Evolutionary conservation across 2,113 vertebrate genomes (phyloP).

Genomic region (Oryzias javanicus): DNA sequence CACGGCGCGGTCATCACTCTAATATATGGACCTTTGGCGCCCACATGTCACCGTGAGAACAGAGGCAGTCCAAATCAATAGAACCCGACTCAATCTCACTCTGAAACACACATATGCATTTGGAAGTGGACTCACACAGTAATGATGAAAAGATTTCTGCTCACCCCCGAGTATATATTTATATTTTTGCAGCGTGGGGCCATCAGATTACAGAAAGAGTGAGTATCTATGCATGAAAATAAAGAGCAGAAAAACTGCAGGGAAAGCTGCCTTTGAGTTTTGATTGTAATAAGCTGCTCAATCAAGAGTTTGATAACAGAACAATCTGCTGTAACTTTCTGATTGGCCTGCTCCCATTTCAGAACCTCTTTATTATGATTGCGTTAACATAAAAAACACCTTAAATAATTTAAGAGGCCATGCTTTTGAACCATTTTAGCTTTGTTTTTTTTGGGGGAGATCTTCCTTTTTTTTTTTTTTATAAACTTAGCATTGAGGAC

Average conservation of each 20-base stretch:
- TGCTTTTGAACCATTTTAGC: too few relatives aligned
- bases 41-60: constrained; percentile 27
- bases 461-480: not conserved
- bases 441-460: not conserved
- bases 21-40: constrained; percentile 52
- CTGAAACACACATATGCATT: constrained; percentile 4
- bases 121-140: constrained; percentile 11
- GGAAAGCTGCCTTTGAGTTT: constrained; percentile 7
- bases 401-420: constrained; percentile 1
- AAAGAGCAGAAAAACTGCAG: constrained; percentile 35
- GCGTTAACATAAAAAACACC: not conserved
- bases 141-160: constrained; percentile 23
- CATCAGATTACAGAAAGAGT: constrained; percentile 37
- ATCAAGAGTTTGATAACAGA: too few relatives aligned
- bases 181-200: constrained; percentile 14
- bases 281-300: too few relatives aligned
- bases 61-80: constrained; percentile 25
- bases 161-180: constrained; percentile 12
- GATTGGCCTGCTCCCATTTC: not conserved
- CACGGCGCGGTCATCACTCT: constrained; percentile 50
- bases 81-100: constrained; percentile 14
- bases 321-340: not conserved
- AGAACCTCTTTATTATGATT: constrained; percentile 6
- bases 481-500: not conserved
- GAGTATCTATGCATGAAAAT: constrained; percentile 22